phyloP scores from a whole-genome alignment of 2,888 invertebrate genomes.

The Scrobipalpa costella region DNA sequence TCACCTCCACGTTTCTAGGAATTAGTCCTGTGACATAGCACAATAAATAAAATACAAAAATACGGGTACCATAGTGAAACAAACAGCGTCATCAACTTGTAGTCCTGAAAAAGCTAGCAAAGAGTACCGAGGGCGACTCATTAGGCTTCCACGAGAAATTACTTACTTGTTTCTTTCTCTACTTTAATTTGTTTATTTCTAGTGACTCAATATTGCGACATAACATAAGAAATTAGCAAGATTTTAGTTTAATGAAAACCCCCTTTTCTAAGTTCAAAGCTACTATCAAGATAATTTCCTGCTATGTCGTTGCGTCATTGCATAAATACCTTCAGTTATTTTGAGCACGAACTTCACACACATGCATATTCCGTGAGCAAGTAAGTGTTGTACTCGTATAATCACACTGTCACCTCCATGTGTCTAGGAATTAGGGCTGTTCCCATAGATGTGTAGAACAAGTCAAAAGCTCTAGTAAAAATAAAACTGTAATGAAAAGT shows the following conservation, averaged over 20 bases:
- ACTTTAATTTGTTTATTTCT: too few relatives aligned
- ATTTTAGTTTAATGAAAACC: not conserved
- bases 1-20: not conserved
- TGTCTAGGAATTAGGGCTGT: not conserved
- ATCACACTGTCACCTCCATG: constrained; percentile 9
- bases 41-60: too few relatives aligned
- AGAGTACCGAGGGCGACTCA: too few relatives aligned
- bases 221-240: not conserved
- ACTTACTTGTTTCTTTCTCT: too few relatives aligned
- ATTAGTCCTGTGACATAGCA: constrained; percentile 2
- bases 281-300: not conserved
- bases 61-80: too few relatives aligned
- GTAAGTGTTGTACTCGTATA: constrained; percentile 16
- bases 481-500: too few relatives aligned
- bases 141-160: too few relatives aligned
- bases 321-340: not conserved
- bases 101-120: too few relatives aligned
- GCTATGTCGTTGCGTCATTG: not conserved
- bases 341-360: too few relatives aligned
- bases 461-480: too few relatives aligned
- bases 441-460: not conserved
- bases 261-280: not conserved
- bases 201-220: too few relatives aligned
- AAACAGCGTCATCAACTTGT: too few relatives aligned
- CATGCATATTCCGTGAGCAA: constrained; percentile 17